Conservation (phyloP, 2,797 vertebrate genomes). For the Propithecus deckenii region DNA sequence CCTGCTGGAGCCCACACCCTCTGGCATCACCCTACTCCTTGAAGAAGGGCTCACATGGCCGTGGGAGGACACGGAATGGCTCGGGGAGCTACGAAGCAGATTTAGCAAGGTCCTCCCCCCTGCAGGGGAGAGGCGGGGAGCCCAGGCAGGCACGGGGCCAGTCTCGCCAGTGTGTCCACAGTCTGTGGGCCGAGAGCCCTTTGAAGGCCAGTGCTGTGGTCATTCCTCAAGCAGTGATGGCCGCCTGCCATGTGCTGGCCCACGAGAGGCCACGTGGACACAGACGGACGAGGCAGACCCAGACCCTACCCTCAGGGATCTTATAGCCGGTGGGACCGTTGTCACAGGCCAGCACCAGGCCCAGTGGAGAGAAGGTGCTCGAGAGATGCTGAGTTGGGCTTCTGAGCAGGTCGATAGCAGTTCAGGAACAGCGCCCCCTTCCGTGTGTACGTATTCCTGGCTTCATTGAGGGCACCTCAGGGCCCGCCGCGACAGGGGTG, state of each 20-base stretch:
- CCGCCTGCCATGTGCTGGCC: accelerated
- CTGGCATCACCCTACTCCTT: neutral
- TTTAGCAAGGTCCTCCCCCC: too few relatives aligned
- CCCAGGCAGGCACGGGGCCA: accelerated
- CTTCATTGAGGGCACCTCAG: accelerated
- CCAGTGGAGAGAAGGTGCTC: neutral
- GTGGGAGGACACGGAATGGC: neutral
- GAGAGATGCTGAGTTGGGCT: neutral
- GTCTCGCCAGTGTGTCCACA: neutral
- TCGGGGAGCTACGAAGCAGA: neutral
- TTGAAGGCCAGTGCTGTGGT: neutral
- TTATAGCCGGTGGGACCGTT: accelerated
- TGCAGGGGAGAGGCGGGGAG: accelerated
- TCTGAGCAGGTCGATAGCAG: neutral
- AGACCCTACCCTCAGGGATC: neutral
- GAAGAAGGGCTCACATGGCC: neutral
- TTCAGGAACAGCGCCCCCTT: accelerated
- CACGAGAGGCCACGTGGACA: accelerated
- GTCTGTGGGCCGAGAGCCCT: neutral
- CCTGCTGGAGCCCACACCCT: neutral
- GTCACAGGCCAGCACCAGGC: neutral
- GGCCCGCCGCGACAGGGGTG: accelerated
- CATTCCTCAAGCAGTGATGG: neutral
- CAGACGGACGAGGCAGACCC: neutral
- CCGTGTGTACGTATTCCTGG: accelerated